These are phyloP conservation scores for Phoxinus phoxinus DNA, from an alignment of 2,113 vertebrate genomes.

Conservation along the genomic window DNA sequence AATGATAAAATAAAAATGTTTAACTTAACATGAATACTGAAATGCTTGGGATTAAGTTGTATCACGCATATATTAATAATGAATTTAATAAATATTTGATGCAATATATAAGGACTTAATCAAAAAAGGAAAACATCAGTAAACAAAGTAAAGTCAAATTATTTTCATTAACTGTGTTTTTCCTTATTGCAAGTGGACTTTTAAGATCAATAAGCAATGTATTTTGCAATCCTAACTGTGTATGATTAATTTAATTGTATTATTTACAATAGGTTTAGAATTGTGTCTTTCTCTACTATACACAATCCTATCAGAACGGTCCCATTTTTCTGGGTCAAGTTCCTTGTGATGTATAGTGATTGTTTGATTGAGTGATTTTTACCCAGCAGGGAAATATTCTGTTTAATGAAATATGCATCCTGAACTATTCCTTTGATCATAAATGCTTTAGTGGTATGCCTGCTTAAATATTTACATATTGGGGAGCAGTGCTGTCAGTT, in stretches of 20 bases:
- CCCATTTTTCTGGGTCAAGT: background rate
- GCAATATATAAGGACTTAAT: too few species aligned
- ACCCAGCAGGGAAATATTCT: background rate
- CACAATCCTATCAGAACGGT: background rate
- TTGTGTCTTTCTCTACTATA: background rate
- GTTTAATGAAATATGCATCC: slow-evolving; percentile 42
- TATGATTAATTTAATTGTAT: background rate
- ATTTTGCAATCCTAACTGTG: background rate
- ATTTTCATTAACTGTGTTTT: too few species aligned
- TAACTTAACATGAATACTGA: too few species aligned
- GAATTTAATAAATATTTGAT: too few species aligned
- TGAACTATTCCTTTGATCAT: slow-evolving; percentile 37
- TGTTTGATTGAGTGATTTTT: slow-evolving; percentile 18
- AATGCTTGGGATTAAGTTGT: too few species aligned
- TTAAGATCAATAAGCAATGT: too few species aligned
- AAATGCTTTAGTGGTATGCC: slow-evolving; percentile 34
- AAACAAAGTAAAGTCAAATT: too few species aligned
- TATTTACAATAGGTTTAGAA: background rate
- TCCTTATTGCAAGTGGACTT: too few species aligned
- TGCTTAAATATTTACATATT: slow-evolving; percentile 24
- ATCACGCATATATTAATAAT: too few species aligned
- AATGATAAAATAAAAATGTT: too few species aligned
- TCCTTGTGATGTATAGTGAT: slow-evolving; percentile 24
- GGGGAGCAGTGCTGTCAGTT: slow-evolving; percentile 1
- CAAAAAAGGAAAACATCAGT: too few species aligned